Conservation (phyloP, 2,888 invertebrate genomes). For the Ceriagrion tenellum region DNA sequence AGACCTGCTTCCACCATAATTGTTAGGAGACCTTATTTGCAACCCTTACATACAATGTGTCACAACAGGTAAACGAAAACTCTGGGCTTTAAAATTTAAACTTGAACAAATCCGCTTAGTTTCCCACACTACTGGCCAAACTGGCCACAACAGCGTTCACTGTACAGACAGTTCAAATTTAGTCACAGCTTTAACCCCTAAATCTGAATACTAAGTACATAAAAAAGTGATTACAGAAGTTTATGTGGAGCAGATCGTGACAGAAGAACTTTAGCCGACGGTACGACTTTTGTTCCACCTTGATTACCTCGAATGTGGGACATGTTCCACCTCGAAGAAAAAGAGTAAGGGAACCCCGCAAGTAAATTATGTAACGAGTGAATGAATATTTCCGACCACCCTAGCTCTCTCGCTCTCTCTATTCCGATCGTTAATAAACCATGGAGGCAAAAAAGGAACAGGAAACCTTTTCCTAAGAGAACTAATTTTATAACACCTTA, state of each 20-base stretch:
- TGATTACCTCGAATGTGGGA: neutral
- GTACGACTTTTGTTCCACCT: neutral
- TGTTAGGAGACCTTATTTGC: no score
- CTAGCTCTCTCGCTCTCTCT: neutral
- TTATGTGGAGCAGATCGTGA: neutral
- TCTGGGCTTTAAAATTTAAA: no score
- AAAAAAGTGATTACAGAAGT: neutral
- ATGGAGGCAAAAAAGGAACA: neutral
- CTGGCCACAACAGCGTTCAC: no score
- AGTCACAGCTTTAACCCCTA: no score
- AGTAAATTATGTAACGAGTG: neutral
- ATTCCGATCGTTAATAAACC: neutral
- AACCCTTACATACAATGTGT: no score
- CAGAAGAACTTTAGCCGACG: neutral
- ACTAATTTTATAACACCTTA: slow-evolving; percentile 6
- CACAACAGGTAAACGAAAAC: no score
- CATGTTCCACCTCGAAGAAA: neutral
- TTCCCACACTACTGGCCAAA: no score
- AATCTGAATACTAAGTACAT: neutral
- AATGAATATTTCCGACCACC: neutral
- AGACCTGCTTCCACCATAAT: no score
- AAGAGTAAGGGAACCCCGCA: neutral
- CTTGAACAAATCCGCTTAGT: no score
- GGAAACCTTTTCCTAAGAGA: neutral
- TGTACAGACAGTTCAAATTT: no score